These are phyloP conservation scores for Rhizoglyphus robini DNA, from an alignment of 1,140 invertebrate genomes.

Conservation along the genomic window DNA sequence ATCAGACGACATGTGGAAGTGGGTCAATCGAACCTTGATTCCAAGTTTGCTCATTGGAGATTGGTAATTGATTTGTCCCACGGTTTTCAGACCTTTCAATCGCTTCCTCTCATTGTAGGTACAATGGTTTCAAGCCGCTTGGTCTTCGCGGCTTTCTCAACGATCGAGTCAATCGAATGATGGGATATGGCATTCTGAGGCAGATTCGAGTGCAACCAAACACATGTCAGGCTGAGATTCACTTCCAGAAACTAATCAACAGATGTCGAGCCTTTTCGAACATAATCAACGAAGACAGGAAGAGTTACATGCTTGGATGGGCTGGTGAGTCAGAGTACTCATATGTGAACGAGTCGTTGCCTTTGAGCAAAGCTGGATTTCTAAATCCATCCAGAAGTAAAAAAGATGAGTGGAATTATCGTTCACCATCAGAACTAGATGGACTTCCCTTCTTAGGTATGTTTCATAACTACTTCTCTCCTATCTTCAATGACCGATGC, in stretches of 20 bases:
- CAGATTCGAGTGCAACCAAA: slow-evolving; percentile 35
- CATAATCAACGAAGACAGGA: slow-evolving; percentile 28
- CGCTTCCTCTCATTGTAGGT: slow-evolving; percentile 26
- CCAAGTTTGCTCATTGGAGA: slow-evolving; percentile 35
- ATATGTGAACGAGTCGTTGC: slow-evolving; percentile 18
- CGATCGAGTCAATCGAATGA: slow-evolving; percentile 40
- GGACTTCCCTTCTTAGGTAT: slow-evolving; percentile 39
- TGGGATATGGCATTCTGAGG: slow-evolving; percentile 42
- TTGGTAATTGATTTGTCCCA: slow-evolving; percentile 27
- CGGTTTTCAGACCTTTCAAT: not conserved
- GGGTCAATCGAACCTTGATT: slow-evolving; percentile 35
- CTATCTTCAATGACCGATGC: not conserved
- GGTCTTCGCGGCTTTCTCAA: slow-evolving; percentile 39
- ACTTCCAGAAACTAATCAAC: slow-evolving; percentile 23
- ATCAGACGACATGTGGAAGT: slow-evolving; percentile 36
- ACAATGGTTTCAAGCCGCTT: slow-evolving; percentile 39
- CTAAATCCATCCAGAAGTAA: slow-evolving; percentile 24
- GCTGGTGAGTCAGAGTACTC: slow-evolving; percentile 24
- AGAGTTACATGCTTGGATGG: slow-evolving; percentile 32
- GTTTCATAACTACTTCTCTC: no score
- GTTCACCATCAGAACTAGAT: slow-evolving; percentile 31
- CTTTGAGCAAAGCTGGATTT: slow-evolving; percentile 9
- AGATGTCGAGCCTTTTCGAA: slow-evolving; percentile 26
- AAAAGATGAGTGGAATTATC: slow-evolving; percentile 34
- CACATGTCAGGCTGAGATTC: slow-evolving; percentile 26